Percentiles rank a stretch among this genome's conserved stretches.
phyloP scores from a whole-genome alignment of 2,888 invertebrate species.

The Proisotoma minuta region DNA sequence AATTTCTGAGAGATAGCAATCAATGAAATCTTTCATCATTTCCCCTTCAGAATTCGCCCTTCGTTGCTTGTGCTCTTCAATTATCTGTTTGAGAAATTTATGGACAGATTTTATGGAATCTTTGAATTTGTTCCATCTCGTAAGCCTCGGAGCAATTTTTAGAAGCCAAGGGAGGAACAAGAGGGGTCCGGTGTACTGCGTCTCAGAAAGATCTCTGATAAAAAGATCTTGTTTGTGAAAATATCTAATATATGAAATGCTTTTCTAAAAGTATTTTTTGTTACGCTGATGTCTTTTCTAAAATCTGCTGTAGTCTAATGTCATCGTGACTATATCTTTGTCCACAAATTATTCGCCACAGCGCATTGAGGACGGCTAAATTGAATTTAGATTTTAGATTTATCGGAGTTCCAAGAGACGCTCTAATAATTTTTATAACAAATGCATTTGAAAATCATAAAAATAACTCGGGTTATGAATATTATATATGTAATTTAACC shows the following conservation, averaged over 20 bases:
- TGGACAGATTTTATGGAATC: constrained; percentile 41
- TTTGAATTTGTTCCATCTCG: constrained; percentile 43
- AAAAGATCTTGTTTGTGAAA: no score
- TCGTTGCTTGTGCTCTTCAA: constrained; percentile 32
- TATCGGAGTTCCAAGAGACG: constrained; percentile 27
- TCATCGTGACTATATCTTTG: constrained; percentile 45
- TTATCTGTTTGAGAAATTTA: constrained; percentile 35
- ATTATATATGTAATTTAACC: not conserved
- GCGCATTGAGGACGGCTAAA: constrained; percentile 42
- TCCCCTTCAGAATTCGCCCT: constrained; percentile 22
- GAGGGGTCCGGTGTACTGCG: constrained; percentile 45
- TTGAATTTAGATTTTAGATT: constrained; percentile 38
- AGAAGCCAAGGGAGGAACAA: constrained; percentile 45
- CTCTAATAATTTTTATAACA: constrained; percentile 30
- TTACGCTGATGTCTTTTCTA: constrained; percentile 46
- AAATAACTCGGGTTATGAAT: not conserved
- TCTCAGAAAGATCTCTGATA: constrained; percentile 44
- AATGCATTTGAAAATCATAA: not conserved
- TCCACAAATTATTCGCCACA: constrained; percentile 46
- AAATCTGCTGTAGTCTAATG: constrained; percentile 30
- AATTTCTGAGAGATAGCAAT: constrained; percentile 42
- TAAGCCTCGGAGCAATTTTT: constrained; percentile 37
- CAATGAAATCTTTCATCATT: constrained; percentile 43
- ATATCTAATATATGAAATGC: not conserved
- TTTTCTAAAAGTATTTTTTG: not conserved